Conservation (phyloP, 1,140 invertebrate species). For the Medauroidea extradentata region DNA sequence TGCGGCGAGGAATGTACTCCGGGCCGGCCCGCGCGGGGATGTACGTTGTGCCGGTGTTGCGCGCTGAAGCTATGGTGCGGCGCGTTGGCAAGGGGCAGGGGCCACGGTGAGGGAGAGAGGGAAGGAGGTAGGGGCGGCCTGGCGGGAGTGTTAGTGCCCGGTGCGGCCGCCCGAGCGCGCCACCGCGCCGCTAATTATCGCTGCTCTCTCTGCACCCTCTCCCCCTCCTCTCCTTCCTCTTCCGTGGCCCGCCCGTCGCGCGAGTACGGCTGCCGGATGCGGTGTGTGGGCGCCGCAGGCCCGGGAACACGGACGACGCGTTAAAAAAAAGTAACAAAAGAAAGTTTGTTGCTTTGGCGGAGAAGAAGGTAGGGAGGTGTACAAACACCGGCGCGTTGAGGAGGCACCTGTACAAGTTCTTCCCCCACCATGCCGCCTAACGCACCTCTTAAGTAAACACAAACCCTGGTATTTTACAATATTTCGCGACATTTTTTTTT, state of each 20-base stretch:
- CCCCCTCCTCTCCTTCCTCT: not conserved
- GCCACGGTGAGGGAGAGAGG: constrained; percentile 17
- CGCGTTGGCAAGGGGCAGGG: no score
- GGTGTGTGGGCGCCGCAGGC: constrained; percentile 20
- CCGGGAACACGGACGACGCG: constrained; percentile 25
- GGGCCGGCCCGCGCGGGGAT: no score
- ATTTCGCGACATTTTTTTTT: no score
- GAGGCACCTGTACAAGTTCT: constrained; percentile 24
- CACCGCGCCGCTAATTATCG: not conserved
- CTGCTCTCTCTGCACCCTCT: not conserved
- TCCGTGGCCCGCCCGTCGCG: not conserved
- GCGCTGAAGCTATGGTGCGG: not conserved
- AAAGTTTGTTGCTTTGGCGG: no score
- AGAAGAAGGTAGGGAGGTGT: no score
- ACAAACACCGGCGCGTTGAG: not conserved
- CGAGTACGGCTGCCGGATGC: not conserved
- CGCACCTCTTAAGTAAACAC: no score
- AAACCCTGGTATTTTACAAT: no score
- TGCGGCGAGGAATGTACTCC: no score
- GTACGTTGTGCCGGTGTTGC: not conserved
- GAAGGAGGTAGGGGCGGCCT: constrained; percentile 18
- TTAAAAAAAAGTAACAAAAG: constrained; percentile 15
- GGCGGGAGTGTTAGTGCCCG: constrained; percentile 18
- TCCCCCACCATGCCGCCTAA: no score
- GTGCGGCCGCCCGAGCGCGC: not conserved